These are phyloP conservation scores for Unio delphinus DNA, from an alignment of 2,888 invertebrate species.

Conservation along the genomic window DNA sequence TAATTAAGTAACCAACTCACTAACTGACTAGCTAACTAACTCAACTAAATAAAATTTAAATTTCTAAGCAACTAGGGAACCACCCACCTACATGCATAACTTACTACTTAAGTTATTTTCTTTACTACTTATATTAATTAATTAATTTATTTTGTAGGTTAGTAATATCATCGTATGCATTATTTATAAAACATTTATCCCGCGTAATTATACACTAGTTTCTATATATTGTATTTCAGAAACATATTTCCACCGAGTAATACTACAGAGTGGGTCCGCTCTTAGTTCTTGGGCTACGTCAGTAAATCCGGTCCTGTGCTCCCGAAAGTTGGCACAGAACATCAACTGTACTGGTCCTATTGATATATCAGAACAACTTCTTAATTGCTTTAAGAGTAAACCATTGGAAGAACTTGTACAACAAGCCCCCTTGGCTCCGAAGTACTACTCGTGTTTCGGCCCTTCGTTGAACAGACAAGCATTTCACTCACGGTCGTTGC, in stretches of 20 bases:
- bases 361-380: conserved; percentile 44
- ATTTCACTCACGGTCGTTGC: conserved; percentile 43
- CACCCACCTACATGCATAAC: too few species aligned
- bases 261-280: conserved; percentile 90
- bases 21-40: too few species aligned
- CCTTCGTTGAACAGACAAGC: conserved; percentile 16
- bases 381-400: conserved; percentile 71
- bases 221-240: too few species aligned
- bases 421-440: conserved; percentile 57
- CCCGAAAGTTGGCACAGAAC: conserved; percentile 57
- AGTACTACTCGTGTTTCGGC: conserved; percentile 67
- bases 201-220: too few species aligned
- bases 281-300: conserved; percentile 66
- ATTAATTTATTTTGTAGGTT: too few species aligned
- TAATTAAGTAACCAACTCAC: too few species aligned
- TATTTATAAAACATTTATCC: too few species aligned
- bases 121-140: too few species aligned
- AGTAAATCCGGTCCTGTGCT: conserved; percentile 61
- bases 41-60: too few species aligned
- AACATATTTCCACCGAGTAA: conserved; percentile 80
- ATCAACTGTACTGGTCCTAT: conserved; percentile 61
- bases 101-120: too few species aligned
- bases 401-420: conserved; percentile 80
- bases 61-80: too few species aligned
- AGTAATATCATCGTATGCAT: too few species aligned